Base-by-base conservation (phyloP, 2,888 invertebrate genomes). In the Drosophila mercatorum region DNA sequence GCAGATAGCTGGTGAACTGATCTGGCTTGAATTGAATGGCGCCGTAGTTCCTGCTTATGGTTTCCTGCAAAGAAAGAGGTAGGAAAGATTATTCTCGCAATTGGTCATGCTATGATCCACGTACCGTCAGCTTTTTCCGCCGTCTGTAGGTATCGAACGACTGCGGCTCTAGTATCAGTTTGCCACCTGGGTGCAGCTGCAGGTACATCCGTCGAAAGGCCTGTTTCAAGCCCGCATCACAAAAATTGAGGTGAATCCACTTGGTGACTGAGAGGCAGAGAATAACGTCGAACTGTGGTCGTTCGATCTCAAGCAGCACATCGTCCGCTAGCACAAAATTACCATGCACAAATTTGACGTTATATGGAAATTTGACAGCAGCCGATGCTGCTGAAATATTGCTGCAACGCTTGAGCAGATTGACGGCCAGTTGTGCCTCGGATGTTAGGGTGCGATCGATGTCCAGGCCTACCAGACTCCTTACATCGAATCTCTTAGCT, bases 201-300 rank as follows among this genome's bases (percentile, higher is more conserved):
- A 94, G 94, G 89, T 94, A 96, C 94, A 97, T 96, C 51, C 97
- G 94, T 79, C 95, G 94, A 92, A 98, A 98, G 14, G 96, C 95
- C 75, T 96, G 94, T 89, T 97, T 97, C 51, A 98, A 92, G 3
- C 97, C 98, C 5, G 94, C 94, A 92, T 98, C 98, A 12, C 97
- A 97, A 94, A 95, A 97, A 93, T 98, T 98, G 34, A 97, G 94
- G 89, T 98, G 98, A 80, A 98, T 95, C 98, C 98, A 98, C 92
- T 98, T 98, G 5, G 97, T 97, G 28, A 97, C 95, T 65, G 97
- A 97, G 49, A 98, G 93, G 84, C 97, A 97, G 28, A 98, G 93
- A 74, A 98, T 97, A 5, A 95, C 94, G 92, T 98, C 97, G 91
- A 95, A 98, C 88, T 97, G 96, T 8, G 96, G 95, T 72, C 95